Evolutionary conservation across 2,113 vertebrate species (phyloP).

Genomic region (Xyrauchen texanus): DNA sequence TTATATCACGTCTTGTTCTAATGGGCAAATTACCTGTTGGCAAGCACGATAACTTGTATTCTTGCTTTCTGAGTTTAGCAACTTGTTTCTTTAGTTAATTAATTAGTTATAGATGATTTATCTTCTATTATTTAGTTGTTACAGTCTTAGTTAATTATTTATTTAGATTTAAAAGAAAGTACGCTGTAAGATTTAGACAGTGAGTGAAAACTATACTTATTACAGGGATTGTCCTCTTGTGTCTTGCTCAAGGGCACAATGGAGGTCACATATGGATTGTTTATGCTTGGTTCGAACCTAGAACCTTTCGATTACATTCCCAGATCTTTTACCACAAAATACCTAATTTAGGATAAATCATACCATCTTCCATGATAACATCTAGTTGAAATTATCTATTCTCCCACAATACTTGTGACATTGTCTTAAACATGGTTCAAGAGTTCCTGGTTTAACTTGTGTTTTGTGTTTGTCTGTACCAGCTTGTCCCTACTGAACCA

Average conservation of each 20-base stretch:
- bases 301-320: too few relatives aligned
- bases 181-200: not conserved
- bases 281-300: too few relatives aligned
- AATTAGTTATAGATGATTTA: not conserved
- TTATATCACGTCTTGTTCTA: not conserved
- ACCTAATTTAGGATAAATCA: too few relatives aligned
- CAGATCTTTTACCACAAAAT: too few relatives aligned
- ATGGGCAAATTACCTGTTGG: not conserved
- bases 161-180: not conserved
- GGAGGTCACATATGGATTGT: too few relatives aligned
- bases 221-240: too few relatives aligned
- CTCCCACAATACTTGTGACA: too few relatives aligned
- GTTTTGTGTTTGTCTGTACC: constrained; percentile 31
- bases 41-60: not conserved
- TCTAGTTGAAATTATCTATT: not conserved
- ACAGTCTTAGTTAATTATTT: not conserved
- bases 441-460: not conserved
- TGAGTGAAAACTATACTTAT: too few relatives aligned
- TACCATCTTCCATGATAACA: not conserved
- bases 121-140: constrained; percentile 7
- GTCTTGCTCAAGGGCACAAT: too few relatives aligned
- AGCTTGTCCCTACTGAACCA: constrained; percentile 97
- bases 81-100: constrained; percentile 20
- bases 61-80: not conserved
- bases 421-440: not conserved